A percentile compares a stretch with the other conserved stretches of the same genome.
Conservation (phyloP, 2,888 invertebrate genomes). For the Tetragnatha montana region DNA sequence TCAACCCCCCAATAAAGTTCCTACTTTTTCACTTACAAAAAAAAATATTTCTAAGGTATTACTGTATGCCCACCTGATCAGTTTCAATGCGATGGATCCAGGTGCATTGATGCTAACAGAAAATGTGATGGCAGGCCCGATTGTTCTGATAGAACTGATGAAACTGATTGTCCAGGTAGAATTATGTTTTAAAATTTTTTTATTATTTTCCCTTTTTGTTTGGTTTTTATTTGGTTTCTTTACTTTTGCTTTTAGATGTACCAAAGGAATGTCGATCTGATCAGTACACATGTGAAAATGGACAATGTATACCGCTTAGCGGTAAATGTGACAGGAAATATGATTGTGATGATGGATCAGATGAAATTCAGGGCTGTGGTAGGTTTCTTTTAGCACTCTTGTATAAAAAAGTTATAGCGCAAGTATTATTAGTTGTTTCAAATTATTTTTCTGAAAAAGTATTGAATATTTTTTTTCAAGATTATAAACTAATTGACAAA, state of each 20-base stretch:
- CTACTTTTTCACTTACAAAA: background rate
- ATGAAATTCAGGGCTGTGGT: slow-evolving; percentile 77
- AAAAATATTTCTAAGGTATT: slow-evolving; percentile 37
- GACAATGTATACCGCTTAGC: slow-evolving; percentile 73
- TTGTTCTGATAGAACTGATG: slow-evolving; percentile 78
- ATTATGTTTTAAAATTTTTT: background rate
- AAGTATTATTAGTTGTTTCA: too few species aligned
- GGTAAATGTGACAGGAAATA: slow-evolving; percentile 76
- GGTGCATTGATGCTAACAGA: slow-evolving; percentile 77
- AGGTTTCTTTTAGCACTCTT: background rate
- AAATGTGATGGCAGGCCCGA: slow-evolving; percentile 78
- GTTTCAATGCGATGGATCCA: slow-evolving; percentile 77
- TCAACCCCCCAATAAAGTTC: background rate
- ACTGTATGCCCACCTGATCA: slow-evolving; percentile 67
- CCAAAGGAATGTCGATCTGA: slow-evolving; percentile 73
- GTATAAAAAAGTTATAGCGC: too few species aligned
- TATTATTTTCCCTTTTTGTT: background rate
- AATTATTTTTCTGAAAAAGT: too few species aligned
- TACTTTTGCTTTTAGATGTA: background rate
- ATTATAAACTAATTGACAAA: too few species aligned
- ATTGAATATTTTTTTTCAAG: too few species aligned
- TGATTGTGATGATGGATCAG: slow-evolving; percentile 82
- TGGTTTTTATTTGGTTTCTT: background rate
- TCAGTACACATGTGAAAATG: slow-evolving; percentile 74
- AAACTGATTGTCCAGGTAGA: slow-evolving; percentile 75